Evolutionary conservation across 2,797 vertebrate genomes (phyloP).

Genomic region (Apogon hyalosoma): DNA sequence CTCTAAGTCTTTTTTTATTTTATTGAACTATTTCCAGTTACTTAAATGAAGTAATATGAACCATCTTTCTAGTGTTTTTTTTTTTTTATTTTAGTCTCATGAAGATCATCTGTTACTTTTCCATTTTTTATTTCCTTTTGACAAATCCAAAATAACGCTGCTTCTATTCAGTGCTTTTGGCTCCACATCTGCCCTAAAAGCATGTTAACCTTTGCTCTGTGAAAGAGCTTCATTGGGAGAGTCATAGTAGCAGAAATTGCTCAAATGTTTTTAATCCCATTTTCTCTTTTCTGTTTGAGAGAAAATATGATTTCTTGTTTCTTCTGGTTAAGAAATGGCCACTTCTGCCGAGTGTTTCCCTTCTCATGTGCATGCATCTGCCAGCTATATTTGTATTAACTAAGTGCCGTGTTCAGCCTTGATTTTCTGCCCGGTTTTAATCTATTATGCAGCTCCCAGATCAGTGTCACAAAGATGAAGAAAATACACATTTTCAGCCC

Average conservation of each 20-base stretch:
- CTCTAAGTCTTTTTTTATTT: conserved; percentile 41
- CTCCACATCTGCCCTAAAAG: conserved; percentile 33
- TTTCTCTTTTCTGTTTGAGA: conserved; percentile 35
- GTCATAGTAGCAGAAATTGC: conserved; percentile 37
- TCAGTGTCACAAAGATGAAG: conserved; percentile 14
- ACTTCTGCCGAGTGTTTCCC: conserved; percentile 25
- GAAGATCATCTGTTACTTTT: conserved; percentile 49
- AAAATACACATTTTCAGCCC: conserved; percentile 36
- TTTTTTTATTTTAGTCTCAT: conserved; percentile 46
- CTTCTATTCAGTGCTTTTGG: conserved; percentile 42
- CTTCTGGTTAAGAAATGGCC: conserved; percentile 15
- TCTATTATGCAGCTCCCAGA: conserved; percentile 32
- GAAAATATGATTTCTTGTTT: conserved; percentile 18
- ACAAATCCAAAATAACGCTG: conserved; percentile 66
- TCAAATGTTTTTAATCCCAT: conserved; percentile 28
- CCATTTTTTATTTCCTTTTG: conserved; percentile 29
- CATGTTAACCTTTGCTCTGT: conserved; percentile 27
- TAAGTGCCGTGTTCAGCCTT: conserved; percentile 19
- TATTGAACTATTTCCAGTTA: conserved; percentile 53
- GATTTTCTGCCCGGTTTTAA: conserved; percentile 13
- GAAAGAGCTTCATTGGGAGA: conserved; percentile 53
- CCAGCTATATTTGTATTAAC: conserved; percentile 15
- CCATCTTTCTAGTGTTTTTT: conserved; percentile 52
- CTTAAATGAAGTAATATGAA: conserved; percentile 63
- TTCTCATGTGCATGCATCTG: conserved; percentile 47